phyloP scores from a whole-genome alignment of 2,113 vertebrate genomes.

The Varanus komodoensis region DNA sequence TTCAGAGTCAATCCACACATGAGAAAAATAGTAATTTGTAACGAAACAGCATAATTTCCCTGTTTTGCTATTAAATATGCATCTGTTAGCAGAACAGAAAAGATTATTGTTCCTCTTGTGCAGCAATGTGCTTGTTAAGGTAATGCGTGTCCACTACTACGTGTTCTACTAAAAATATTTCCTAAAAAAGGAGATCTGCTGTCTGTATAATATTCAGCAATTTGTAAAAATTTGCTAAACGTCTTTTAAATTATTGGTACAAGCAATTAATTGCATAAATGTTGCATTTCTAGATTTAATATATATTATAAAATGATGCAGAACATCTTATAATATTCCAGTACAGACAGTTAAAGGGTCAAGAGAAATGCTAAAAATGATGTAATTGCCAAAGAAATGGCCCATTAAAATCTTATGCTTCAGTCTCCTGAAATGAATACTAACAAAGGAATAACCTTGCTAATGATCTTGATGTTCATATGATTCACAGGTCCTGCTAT shows the following conservation, averaged over 20 bases:
- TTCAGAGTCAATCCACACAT: background rate
- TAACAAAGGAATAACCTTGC: constrained; percentile 12
- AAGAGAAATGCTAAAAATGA: background rate
- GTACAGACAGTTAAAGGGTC: background rate
- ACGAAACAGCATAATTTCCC: background rate
- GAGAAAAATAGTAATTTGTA: background rate
- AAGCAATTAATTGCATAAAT: background rate
- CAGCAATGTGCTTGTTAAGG: background rate
- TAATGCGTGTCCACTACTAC: background rate
- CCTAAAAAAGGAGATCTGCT: background rate
- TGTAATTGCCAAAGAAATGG: background rate
- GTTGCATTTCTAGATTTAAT: background rate
- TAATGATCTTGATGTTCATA: background rate
- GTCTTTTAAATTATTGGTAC: background rate
- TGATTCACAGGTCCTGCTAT: constrained; percentile 6
- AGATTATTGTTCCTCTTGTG: background rate
- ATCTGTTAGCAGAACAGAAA: background rate
- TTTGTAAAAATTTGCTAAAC: background rate
- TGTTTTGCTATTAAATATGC: background rate
- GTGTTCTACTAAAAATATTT: background rate
- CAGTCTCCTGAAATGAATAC: constrained; percentile 5
- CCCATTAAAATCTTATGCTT: constrained; percentile 23
- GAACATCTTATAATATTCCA: background rate
- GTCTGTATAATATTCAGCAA: background rate
- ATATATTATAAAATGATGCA: background rate